Percentiles rank a stretch among this genome's conserved stretches.
Evolutionary conservation across 2,113 vertebrate species (phyloP).

Genomic region (Elgaria multicarinata): DNA sequence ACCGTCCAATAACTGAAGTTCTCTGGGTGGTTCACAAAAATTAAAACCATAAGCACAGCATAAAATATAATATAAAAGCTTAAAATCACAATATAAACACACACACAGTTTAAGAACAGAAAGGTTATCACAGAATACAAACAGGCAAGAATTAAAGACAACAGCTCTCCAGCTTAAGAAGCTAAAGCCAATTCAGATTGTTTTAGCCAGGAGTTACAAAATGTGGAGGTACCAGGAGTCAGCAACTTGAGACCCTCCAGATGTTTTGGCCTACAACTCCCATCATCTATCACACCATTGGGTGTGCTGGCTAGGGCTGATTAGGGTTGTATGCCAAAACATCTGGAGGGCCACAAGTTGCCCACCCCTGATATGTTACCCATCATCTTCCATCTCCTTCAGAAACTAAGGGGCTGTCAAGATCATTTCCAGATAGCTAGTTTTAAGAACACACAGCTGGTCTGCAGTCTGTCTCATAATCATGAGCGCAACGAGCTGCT

Average conservation of each 20-base stretch:
- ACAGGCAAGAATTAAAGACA: neutral
- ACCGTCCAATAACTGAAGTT: too few relatives aligned
- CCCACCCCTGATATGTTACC: too few relatives aligned
- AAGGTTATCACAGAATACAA: neutral
- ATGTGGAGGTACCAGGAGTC: neutral
- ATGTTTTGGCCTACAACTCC: neutral
- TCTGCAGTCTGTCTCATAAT: neutral
- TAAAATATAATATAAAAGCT: too few relatives aligned
- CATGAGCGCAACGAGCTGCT: neutral
- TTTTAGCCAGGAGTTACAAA: neutral
- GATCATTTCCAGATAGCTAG: neutral
- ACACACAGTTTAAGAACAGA: neutral
- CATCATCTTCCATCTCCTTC: neutral
- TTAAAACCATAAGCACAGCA: too few relatives aligned
- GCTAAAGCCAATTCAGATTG: neutral
- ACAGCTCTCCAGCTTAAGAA: neutral
- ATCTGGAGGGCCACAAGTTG: too few relatives aligned
- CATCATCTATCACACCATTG: neutral
- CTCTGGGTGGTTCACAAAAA: too few relatives aligned
- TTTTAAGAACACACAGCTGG: neutral
- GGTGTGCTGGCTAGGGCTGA: too few relatives aligned
- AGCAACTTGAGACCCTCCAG: neutral
- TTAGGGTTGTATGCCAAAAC: too few relatives aligned
- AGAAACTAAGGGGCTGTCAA: neutral
- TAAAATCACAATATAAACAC: too few relatives aligned